phyloP scores from a whole-genome alignment of 2,797 vertebrate genomes.

The Spinus olivaceus region DNA sequence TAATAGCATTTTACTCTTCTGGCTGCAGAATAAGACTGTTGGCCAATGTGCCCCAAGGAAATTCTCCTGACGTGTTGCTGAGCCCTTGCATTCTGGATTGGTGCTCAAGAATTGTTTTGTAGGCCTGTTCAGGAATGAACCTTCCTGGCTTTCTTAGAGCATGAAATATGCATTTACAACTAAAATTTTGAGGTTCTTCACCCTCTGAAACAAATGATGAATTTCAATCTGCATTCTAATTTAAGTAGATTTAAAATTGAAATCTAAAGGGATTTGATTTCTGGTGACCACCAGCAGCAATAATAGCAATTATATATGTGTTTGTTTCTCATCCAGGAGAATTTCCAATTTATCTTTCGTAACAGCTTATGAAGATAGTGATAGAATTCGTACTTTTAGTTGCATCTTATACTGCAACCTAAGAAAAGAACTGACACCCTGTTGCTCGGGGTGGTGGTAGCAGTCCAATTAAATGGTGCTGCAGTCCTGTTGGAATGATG shows the following conservation, averaged over 20 bases:
- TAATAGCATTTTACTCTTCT: neutral
- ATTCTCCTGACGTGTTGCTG: fast-evolving
- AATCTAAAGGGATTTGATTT: neutral
- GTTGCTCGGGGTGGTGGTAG: neutral
- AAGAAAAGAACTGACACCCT: neutral
- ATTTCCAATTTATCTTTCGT: neutral
- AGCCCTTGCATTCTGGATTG: neutral
- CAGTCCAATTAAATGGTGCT: neutral
- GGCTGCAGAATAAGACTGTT: neutral
- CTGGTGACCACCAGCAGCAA: neutral
- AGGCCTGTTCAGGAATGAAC: neutral
- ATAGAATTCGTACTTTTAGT: neutral
- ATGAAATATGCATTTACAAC: neutral
- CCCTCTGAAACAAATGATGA: neutral
- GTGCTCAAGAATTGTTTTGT: neutral
- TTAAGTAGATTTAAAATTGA: neutral
- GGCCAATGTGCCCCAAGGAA: neutral
- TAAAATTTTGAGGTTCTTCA: neutral
- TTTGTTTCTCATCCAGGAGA: neutral
- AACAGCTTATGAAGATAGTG: too few relatives aligned
- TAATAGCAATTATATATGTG: neutral
- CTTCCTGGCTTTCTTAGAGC: neutral
- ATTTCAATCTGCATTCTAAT: neutral
- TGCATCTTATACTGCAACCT: neutral
- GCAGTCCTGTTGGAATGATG: neutral